Evolutionary conservation across 2,888 invertebrate genomes (phyloP).

Genomic region (Lobophora halterata): DNA sequence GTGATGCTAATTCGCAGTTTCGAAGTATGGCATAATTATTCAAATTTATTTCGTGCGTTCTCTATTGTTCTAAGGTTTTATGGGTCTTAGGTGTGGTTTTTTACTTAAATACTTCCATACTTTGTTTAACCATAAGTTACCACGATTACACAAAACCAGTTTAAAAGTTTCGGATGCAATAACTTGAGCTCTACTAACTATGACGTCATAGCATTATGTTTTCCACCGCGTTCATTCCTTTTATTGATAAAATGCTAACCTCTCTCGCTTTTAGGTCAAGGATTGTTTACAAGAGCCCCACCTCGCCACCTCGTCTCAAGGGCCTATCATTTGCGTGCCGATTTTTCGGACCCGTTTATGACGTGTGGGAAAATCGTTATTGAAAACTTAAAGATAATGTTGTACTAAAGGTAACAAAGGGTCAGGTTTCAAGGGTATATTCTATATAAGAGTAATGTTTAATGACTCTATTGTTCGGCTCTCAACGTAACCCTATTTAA

Average conservation of each 20-base stretch:
- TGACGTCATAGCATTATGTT: slow-evolving; percentile 7
- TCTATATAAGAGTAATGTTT: slow-evolving; percentile 38
- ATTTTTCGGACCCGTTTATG: slow-evolving; percentile 1
- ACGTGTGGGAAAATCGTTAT: slow-evolving; percentile 13
- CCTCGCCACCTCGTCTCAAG: slow-evolving; percentile 4
- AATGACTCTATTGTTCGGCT: slow-evolving; percentile 37
- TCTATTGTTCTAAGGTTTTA: too few relatives aligned
- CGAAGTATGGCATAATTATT: too few relatives aligned
- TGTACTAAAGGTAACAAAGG: slow-evolving; percentile 20
- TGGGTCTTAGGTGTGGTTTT: too few relatives aligned
- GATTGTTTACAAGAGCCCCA: slow-evolving; percentile 19
- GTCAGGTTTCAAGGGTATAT: slow-evolving; percentile 30
- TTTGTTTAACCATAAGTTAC: too few relatives aligned
- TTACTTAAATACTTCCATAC: too few relatives aligned
- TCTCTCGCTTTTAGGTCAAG: slow-evolving; percentile 21
- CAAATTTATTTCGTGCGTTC: too few relatives aligned
- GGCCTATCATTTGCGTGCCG: background rate
- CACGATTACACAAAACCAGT: too few relatives aligned
- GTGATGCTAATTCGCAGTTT: too few relatives aligned
- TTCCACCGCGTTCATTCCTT: slow-evolving; percentile 11
- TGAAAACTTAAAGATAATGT: too few relatives aligned
- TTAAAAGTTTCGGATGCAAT: too few relatives aligned
- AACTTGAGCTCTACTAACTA: too few relatives aligned
- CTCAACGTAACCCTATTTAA: slow-evolving; percentile 44
- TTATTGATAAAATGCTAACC: slow-evolving; percentile 4